These are phyloP conservation scores for Patella ulyssiponensis DNA, from an alignment of 2,888 invertebrate genomes.

Conservation along the genomic window DNA sequence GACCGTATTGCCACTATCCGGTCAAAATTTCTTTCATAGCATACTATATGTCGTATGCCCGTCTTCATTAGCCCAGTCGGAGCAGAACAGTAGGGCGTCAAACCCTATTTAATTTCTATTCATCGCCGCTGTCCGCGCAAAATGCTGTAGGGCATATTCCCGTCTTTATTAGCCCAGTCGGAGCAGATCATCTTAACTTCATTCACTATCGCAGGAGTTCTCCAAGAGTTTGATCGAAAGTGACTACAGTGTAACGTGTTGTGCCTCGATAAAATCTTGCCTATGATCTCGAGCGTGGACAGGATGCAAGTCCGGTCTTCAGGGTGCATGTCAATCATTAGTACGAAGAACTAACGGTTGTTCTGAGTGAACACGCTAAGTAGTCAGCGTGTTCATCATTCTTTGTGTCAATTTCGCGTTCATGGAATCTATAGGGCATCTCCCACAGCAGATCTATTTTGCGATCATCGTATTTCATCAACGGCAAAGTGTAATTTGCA, in stretches of 20 bases:
- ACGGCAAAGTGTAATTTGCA: slow-evolving; percentile 21
- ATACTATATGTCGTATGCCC: no score
- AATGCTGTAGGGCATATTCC: no score
- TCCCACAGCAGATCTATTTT: slow-evolving; percentile 29
- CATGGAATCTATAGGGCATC: not conserved
- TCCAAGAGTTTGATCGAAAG: slow-evolving; percentile 21
- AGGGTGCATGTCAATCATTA: slow-evolving; percentile 28
- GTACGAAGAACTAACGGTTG: slow-evolving; percentile 16
- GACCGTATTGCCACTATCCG: no score
- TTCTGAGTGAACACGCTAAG: not conserved
- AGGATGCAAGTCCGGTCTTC: slow-evolving; percentile 28
- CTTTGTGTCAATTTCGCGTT: slow-evolving; percentile 24
- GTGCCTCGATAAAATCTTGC: slow-evolving; percentile 15
- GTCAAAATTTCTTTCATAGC: no score
- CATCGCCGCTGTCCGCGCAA: no score
- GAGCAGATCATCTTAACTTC: no score
- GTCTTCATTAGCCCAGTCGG: no score
- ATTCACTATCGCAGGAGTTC: not conserved
- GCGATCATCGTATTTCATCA: slow-evolving; percentile 10
- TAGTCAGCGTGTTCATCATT: slow-evolving; percentile 28
- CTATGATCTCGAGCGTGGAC: slow-evolving; percentile 23
- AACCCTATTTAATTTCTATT: no score
- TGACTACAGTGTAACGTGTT: slow-evolving; percentile 15
- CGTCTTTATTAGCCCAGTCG: no score
- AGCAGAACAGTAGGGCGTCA: no score